Conservation (phyloP, 2,888 invertebrate genomes). For the Sesia apiformis region DNA sequence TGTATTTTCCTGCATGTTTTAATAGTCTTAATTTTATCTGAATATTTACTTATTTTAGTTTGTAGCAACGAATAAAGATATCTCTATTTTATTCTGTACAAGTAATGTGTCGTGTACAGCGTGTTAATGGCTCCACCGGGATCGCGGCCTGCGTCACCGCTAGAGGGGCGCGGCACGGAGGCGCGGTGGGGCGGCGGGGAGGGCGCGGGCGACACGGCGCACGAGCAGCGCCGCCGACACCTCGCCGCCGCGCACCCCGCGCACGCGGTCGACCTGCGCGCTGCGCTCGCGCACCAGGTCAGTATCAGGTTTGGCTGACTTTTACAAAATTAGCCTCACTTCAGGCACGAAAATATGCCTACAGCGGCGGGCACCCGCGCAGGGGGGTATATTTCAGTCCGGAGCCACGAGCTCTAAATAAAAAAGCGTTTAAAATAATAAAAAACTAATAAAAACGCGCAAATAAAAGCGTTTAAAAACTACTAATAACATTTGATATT, state of each 20-base stretch:
- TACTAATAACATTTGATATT: background rate
- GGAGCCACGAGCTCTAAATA: too few species aligned
- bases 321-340: background rate
- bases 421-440: too few species aligned
- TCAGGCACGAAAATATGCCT: background rate
- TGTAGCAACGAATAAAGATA: too few species aligned
- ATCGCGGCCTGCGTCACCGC: slow-evolving; percentile 57
- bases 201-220: slow-evolving; percentile 40
- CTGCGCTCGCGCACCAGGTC: slow-evolving; percentile 82
- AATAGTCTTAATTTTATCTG: too few species aligned
- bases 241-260: slow-evolving; percentile 85
- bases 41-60: too few species aligned
- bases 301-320: background rate
- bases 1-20: too few species aligned
- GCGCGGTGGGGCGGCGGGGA: slow-evolving; percentile 58
- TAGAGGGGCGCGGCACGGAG: slow-evolving; percentile 50
- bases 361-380: too few species aligned
- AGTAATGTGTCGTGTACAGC: slow-evolving; percentile 19
- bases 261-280: slow-evolving; percentile 82
- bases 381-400: too few species aligned
- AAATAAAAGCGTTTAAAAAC: too few species aligned
- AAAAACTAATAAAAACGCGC: too few species aligned
- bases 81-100: too few species aligned
- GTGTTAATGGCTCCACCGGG: slow-evolving; percentile 50
- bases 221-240: slow-evolving; percentile 82